phyloP scores from a whole-genome alignment of 2,113 vertebrate genomes.

The Lates calcarifer region DNA sequence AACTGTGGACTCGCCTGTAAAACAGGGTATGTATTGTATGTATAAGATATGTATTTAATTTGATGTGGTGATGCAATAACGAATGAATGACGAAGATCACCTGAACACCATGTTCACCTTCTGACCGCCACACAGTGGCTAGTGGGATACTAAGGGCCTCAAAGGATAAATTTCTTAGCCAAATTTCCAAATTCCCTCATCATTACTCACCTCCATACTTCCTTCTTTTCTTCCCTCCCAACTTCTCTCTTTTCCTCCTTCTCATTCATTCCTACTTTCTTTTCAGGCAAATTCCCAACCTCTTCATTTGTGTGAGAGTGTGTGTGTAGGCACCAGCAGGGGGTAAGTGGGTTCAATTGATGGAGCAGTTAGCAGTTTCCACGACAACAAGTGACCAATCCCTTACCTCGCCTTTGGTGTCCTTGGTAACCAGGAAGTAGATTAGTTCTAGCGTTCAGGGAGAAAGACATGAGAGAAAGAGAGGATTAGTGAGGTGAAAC shows the following conservation, averaged over 20 bases:
- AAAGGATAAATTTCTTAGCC: not conserved
- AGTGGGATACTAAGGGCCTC: not conserved
- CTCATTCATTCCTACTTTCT: not conserved
- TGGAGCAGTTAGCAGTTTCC: conserved; percentile 80
- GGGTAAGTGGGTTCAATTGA: conserved; percentile 76
- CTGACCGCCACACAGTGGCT: not conserved
- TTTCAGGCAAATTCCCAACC: conserved; percentile 46
- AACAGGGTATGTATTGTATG: too few relatives aligned
- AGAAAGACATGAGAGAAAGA: conserved; percentile 32
- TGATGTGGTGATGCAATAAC: too few relatives aligned
- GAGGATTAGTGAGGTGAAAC: conserved; percentile 74
- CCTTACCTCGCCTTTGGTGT: conserved; percentile 76
- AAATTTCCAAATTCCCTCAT: not conserved
- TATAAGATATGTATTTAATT: too few relatives aligned
- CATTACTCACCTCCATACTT: not conserved
- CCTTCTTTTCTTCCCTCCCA: not conserved
- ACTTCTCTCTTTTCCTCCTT: not conserved
- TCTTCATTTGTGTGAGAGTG: conserved; percentile 72
- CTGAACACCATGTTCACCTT: too few relatives aligned
- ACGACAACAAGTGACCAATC: conserved; percentile 79
- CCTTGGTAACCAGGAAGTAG: conserved; percentile 77
- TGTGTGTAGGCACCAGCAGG: conserved; percentile 65
- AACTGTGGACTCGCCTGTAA: too few relatives aligned
- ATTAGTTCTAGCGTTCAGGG: conserved; percentile 65
- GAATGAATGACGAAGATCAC: too few relatives aligned